Percentiles rank a stretch among this genome's conserved stretches.
Evolutionary conservation across 2,888 invertebrate genomes (phyloP).

Genomic region (Podotricha telesiphe): DNA sequence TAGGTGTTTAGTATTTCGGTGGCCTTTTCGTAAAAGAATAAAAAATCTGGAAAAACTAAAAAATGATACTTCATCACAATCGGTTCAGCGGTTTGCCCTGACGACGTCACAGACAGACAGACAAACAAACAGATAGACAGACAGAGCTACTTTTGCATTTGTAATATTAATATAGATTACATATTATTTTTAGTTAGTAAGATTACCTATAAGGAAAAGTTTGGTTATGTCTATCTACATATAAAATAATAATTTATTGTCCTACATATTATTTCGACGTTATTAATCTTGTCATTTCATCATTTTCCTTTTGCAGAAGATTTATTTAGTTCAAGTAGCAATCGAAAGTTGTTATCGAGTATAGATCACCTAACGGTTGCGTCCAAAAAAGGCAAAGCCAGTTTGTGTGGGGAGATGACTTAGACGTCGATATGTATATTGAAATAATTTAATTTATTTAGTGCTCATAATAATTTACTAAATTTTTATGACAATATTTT

Average conservation of each 20-base stretch:
- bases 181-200: no score
- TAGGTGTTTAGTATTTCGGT: no score
- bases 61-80: no score
- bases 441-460: conserved; percentile 2
- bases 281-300: conserved; percentile 12
- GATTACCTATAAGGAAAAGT: not conserved
- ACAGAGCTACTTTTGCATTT: no score
- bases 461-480: no score
- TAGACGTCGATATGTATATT: conserved; percentile 1
- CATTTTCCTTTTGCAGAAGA: conserved; percentile 30
- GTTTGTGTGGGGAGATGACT: conserved; percentile 27
- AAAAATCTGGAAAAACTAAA: no score
- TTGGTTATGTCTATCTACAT: not conserved
- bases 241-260: not conserved
- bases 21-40: no score
- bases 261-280: not conserved
- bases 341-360: conserved; percentile 36
- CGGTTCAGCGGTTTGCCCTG: no score
- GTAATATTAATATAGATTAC: no score
- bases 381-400: conserved; percentile 26
- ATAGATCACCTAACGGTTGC: conserved; percentile 35
- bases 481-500: no score
- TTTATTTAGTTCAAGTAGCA: conserved; percentile 26
- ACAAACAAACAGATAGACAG: no score
- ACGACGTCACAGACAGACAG: no score